phyloP scores from a whole-genome alignment of 2,113 vertebrate genomes.

The Mungos mungo region DNA sequence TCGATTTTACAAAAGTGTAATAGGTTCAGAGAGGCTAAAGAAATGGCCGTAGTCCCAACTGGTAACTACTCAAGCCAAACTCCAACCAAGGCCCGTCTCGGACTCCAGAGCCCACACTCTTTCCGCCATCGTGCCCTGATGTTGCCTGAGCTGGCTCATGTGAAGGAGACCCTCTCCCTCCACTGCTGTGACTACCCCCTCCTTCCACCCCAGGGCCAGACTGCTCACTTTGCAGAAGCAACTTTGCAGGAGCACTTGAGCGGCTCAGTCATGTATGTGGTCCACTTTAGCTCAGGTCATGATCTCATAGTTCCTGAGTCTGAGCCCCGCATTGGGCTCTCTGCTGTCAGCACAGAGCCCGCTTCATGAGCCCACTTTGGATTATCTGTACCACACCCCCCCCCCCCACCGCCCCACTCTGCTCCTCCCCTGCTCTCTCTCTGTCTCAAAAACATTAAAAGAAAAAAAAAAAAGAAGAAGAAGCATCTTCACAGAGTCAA shows the following conservation, averaged over 20 bases:
- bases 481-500: not conserved
- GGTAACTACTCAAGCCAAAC: not conserved
- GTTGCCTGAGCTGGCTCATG: accelerated
- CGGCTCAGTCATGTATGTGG: no score
- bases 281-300: no score
- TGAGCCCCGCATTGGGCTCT: no score
- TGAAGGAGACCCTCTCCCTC: not conserved
- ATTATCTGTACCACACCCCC: no score
- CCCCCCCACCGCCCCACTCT: no score
- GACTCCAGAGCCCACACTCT: not conserved
- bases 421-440: no score
- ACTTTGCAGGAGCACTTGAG: not conserved
- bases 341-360: no score
- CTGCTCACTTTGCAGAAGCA: not conserved
- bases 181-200: accelerated
- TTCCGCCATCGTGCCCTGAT: not conserved
- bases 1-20: not conserved
- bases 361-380: no score
- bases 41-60: not conserved
- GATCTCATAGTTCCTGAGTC: no score
- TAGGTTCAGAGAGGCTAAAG: not conserved
- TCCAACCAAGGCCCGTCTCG: no score
- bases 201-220: not conserved
- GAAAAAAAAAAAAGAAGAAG: not conserved
- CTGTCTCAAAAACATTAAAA: no score